These are phyloP conservation scores for Digitonthophagus gazella DNA, from an alignment of 2,888 invertebrate species.

Conservation along the genomic window DNA sequence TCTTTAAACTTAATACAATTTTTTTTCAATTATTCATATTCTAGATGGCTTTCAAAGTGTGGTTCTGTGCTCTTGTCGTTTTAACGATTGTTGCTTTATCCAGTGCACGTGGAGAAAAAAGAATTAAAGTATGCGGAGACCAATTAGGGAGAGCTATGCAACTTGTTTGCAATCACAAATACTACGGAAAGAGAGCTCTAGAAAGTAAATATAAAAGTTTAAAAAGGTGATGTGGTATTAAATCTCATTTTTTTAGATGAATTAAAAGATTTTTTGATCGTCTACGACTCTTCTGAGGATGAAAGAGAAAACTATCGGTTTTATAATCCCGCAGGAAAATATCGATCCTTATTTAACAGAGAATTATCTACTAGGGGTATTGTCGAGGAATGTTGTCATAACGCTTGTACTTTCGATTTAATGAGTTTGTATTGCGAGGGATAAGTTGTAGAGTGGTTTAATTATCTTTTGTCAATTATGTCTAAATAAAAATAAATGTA, in stretches of 20 bases:
- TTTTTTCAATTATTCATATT: too few species aligned
- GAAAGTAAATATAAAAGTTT: background rate
- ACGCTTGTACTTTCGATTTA: background rate
- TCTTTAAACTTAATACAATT: background rate
- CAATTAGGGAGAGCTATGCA: background rate
- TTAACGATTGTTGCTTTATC: background rate
- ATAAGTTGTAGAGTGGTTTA: background rate
- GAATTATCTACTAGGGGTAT: background rate
- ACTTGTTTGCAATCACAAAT: background rate
- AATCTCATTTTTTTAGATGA: background rate
- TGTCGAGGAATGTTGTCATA: background rate
- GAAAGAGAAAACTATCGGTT: background rate
- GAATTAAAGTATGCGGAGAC: background rate
- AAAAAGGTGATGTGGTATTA: background rate
- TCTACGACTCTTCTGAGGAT: background rate
- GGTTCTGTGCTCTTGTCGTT: background rate
- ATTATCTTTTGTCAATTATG: background rate
- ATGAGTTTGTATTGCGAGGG: background rate
- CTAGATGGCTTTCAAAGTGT: background rate
- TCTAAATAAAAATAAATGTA: background rate
- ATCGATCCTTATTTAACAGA: background rate
- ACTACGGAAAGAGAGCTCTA: background rate
- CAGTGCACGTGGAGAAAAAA: background rate
- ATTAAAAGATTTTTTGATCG: background rate
- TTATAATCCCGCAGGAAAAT: background rate